These are phyloP conservation scores for Oconnorella tubifera DNA, from an alignment of 2,888 invertebrate genomes.

Conservation along the genomic window DNA sequence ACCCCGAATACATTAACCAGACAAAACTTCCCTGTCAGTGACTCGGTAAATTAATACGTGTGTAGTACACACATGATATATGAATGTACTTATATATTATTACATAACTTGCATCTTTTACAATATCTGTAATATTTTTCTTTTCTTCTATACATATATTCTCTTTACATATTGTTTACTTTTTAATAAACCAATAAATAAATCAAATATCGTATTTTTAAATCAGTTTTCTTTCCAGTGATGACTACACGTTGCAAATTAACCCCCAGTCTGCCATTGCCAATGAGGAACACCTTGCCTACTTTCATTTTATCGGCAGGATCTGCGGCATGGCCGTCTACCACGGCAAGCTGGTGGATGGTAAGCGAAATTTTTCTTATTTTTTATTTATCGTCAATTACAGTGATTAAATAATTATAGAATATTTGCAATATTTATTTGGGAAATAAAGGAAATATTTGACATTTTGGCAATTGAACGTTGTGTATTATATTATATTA, in stretches of 20 bases:
- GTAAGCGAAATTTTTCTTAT: no score
- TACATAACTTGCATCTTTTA: background rate
- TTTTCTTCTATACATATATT: background rate
- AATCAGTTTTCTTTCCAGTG: constrained; percentile 64
- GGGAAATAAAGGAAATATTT: no score
- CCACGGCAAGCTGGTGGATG: constrained; percentile 95
- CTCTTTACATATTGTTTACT: background rate
- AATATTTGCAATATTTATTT: no score
- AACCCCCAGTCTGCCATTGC: constrained; percentile 96
- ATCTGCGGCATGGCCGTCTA: constrained; percentile 99
- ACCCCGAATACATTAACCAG: no score
- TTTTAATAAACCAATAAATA: background rate
- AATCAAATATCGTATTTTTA: no score
- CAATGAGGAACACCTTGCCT: constrained; percentile 94
- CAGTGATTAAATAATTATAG: no score
- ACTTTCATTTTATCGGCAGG: constrained; percentile 97
- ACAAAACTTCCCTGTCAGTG: no score
- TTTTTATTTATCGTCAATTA: no score
- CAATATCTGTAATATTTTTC: background rate
- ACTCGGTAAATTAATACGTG: no score
- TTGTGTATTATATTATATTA: no score
- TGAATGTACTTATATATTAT: background rate
- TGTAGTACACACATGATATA: no score
- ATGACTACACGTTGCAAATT: constrained; percentile 97
- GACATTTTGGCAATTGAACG: no score